Conservation (phyloP, 2,888 invertebrate genomes). For the Epinotia ramella region DNA sequence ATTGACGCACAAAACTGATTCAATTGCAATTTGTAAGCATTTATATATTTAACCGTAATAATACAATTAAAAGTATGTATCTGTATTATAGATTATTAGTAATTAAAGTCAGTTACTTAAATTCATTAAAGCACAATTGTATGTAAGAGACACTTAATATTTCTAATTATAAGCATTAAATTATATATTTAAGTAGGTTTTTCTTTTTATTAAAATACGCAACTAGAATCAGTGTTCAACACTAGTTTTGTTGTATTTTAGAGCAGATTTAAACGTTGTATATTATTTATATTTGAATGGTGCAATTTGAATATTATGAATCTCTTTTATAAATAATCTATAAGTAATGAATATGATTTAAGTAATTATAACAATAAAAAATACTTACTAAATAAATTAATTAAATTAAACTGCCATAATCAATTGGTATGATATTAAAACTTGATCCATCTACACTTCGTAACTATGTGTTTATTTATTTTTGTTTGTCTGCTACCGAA, state of each 20-base stretch:
- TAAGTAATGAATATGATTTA: not conserved
- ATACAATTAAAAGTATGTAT: not conserved
- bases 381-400: not conserved
- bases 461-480: not conserved
- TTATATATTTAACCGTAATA: not conserved
- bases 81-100: not conserved
- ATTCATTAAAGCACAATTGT: conserved; percentile 28
- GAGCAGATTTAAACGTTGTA: not conserved
- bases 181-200: not conserved
- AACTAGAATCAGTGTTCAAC: conserved; percentile 21
- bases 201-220: not conserved
- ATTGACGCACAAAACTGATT: not conserved
- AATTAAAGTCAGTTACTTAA: conserved; percentile 21
- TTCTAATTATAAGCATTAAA: not conserved
- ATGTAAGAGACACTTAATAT: conserved; percentile 10
- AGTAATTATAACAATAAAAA: not conserved
- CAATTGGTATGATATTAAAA: not conserved
- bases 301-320: conserved; percentile 2
- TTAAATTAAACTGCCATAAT: not conserved
- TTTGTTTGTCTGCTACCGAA: not conserved
- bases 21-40: not conserved
- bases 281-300: conserved; percentile 10
- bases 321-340: conserved; percentile 22
- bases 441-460: not conserved
- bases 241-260: not conserved